Base-by-base conservation (phyloP, 2,113 vertebrate species). In the Lamprotornis superbus region DNA sequence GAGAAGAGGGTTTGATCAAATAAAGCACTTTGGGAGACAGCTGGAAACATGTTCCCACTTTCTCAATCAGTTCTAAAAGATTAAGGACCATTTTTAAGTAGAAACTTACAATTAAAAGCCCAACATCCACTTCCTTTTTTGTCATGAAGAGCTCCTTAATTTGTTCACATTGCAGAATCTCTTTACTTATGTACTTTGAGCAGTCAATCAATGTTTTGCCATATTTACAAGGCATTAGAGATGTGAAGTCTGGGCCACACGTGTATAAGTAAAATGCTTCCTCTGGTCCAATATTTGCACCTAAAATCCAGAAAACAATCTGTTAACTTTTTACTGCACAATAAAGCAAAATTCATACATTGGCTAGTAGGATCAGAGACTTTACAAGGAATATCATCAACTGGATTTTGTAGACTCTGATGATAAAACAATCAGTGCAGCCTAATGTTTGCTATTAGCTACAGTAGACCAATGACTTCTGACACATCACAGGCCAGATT, bases 181-280 rank as follows among this genome's bases (percentile, higher is more conserved):
- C 99, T 94, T 98, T 98, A 74, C 96, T 98, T 90, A 99, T 98
- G n/a, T 99, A 99, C 92, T 98, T 99, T 47, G 98, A 99, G 68
- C 98, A 98, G 84, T 98, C 97, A 68, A 89, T 94, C 10, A 73
- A 55, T 31, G 98, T 97, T 94, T 98, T 98, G 79, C 99, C 99
- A 49, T 99, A 99, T 98, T 99, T 99, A 96, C 99, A 99, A 24
- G 99, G 99, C 99, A 99, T 99, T 90, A 99, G 92, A 15, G 99
- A 99, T 9, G 98, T 99, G 50, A 99, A 98, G 95, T 99, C 99
- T 19, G 99, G 99, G 20, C 99, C 99, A 87, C 98, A 98, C 4
- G 98, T 97, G 68, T 98, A 99, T 4, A 99, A 97, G 95, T 99
- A 98, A 97, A 99, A 99, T 35, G 99, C 99, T 94, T 99, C 99